A percentile compares a stretch with the other conserved stretches of the same genome.
Conservation (phyloP, 2,113 vertebrate genomes). For the Mystacornis crossleyi region DNA sequence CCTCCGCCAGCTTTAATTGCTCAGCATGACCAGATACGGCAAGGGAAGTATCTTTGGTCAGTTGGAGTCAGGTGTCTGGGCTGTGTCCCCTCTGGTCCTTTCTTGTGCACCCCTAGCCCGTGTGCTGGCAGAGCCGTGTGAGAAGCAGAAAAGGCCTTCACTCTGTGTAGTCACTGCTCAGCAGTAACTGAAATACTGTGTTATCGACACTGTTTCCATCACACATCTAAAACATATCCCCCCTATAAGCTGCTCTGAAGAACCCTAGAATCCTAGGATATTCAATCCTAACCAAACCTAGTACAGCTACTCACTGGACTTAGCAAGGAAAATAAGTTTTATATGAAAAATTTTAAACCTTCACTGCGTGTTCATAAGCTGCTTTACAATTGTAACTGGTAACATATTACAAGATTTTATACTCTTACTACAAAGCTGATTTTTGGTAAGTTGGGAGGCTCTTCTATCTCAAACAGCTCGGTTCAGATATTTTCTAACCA, state of each 20-base stretch:
- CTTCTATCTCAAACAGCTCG: not conserved
- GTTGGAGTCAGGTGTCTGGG: not conserved
- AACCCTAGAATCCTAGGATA: no score
- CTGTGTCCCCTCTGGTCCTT: not conserved
- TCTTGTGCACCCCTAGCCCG: not conserved
- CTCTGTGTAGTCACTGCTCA: not conserved
- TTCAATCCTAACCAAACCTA: not conserved
- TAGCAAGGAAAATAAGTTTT: not conserved
- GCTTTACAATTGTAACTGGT: not conserved
- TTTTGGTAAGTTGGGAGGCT: not conserved
- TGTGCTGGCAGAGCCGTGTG: rapidly evolving
- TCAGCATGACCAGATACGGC: rapidly evolving
- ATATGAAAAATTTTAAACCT: not conserved
- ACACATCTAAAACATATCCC: not conserved
- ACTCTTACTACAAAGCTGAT: not conserved
- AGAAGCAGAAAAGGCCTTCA: not conserved
- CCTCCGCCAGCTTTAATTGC: not conserved
- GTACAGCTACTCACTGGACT: not conserved
- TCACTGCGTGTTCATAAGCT: not conserved
- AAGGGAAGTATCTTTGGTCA: not conserved
- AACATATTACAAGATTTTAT: not conserved
- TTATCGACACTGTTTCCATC: not conserved
- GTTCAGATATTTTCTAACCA: not conserved
- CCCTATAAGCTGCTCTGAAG: not conserved
- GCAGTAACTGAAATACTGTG: not conserved